Conservation (phyloP, 2,888 invertebrate species). For the Eutolmus rufibarbis region DNA sequence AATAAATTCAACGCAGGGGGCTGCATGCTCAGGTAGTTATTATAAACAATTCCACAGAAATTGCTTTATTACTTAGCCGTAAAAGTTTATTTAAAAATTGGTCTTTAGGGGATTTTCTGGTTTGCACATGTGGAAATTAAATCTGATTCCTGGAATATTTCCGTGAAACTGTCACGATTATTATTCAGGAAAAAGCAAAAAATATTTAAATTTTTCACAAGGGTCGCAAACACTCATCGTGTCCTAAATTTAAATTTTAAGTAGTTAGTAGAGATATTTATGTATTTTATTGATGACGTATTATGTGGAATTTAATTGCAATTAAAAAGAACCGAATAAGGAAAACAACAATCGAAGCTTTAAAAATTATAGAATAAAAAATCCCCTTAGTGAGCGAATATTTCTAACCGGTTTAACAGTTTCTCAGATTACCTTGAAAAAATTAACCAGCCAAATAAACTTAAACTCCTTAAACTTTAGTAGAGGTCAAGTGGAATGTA, state of each 20-base stretch:
- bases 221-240: not conserved
- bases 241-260: not conserved
- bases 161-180: not conserved
- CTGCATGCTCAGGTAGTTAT: not conserved
- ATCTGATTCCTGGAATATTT: not conserved
- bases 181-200: not conserved
- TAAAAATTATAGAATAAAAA: not conserved
- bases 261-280: not conserved
- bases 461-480: not conserved
- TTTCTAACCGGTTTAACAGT: not conserved
- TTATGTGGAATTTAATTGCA: not conserved
- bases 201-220: not conserved
- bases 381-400: not conserved
- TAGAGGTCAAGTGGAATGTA: not conserved
- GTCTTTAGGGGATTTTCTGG: not conserved
- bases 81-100: not conserved
- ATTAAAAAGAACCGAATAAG: not conserved
- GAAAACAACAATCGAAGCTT: not conserved
- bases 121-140: not conserved
- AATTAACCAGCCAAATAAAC: not conserved
- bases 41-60: not conserved
- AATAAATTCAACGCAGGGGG: not conserved
- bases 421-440: not conserved
- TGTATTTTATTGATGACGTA: not conserved
- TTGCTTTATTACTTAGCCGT: not conserved